A percentile compares a stretch with the other conserved stretches of the same genome.
phyloP scores from a whole-genome alignment of 2,113 vertebrate genomes.

The Tinamus guttatus region DNA sequence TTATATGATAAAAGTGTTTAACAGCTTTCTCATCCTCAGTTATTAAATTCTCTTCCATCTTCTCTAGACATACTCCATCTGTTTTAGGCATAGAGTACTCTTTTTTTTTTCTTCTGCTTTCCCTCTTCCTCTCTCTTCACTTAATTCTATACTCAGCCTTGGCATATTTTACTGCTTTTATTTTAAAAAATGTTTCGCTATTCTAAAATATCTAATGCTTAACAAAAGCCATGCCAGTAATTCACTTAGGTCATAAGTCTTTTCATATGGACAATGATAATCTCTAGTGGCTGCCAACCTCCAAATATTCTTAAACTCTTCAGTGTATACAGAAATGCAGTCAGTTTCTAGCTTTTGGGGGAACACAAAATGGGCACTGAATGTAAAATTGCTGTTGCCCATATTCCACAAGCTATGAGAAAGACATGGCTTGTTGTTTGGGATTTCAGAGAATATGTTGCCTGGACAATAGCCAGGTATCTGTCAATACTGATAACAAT shows the following conservation, averaged over 20 bases:
- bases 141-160: background rate
- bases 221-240: background rate
- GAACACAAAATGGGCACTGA: constrained; percentile 87
- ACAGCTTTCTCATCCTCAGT: background rate
- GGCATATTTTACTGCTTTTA: background rate
- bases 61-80: background rate
- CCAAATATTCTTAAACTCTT: constrained; percentile 75
- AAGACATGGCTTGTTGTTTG: constrained; percentile 77
- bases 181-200: background rate
- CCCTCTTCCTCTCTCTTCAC: background rate
- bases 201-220: background rate
- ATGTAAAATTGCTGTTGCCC: constrained; percentile 79
- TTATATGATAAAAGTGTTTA: background rate
- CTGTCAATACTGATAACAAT: constrained; percentile 89
- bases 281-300: background rate
- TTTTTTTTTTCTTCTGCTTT: background rate
- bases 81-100: fast-evolving
- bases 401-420: constrained; percentile 75
- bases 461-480: constrained; percentile 90
- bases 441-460: constrained; percentile 80
- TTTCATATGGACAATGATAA: background rate
- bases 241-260: background rate
- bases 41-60: background rate
- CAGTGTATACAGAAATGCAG: constrained; percentile 64
- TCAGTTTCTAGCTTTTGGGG: constrained; percentile 1